Percentiles rank a stretch among this genome's conserved stretches.
These are phyloP conservation scores for Lophius piscatorius DNA, from an alignment of 2,113 vertebrate species.

Conservation along the genomic window DNA sequence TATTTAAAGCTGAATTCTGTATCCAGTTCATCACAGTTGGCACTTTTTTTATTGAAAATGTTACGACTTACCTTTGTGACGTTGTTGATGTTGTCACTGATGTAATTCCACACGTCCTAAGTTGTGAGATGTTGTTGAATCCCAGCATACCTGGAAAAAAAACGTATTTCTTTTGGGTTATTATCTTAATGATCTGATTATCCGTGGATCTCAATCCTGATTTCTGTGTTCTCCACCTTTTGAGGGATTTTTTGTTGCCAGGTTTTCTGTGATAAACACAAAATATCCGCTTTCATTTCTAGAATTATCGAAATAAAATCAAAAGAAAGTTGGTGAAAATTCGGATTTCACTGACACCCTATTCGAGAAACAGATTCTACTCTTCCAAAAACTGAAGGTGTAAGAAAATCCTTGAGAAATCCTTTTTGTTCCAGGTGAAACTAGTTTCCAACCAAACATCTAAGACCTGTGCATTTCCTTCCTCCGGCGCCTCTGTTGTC, in stretches of 20 bases:
- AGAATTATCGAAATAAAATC: no score
- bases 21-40: slow-evolving; percentile 36
- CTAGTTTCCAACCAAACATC: not conserved
- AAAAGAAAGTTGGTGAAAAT: no score
- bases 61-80: slow-evolving; percentile 60
- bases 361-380: no score
- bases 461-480: slow-evolving; percentile 30
- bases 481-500: slow-evolving; percentile 39
- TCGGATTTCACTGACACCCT: no score
- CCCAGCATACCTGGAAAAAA: no score
- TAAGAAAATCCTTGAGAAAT: slow-evolving; percentile 11
- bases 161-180: no score
- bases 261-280: no score
- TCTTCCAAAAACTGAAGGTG: not conserved
- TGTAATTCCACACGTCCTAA: slow-evolving; percentile 44
- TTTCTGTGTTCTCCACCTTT: no score
- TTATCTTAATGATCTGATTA: no score
- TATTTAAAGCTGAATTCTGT: slow-evolving; percentile 27
- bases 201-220: no score
- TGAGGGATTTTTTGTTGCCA: no score
- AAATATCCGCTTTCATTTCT: no score
- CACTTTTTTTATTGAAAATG: slow-evolving; percentile 60
- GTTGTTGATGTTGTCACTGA: slow-evolving; percentile 38
- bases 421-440: slow-evolving; percentile 13
- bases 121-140: slow-evolving; percentile 27